A percentile compares a stretch with the other conserved stretches of the same genome.
Evolutionary conservation across 1,140 invertebrate species (phyloP).

Genomic region (Cyclina sinensis): DNA sequence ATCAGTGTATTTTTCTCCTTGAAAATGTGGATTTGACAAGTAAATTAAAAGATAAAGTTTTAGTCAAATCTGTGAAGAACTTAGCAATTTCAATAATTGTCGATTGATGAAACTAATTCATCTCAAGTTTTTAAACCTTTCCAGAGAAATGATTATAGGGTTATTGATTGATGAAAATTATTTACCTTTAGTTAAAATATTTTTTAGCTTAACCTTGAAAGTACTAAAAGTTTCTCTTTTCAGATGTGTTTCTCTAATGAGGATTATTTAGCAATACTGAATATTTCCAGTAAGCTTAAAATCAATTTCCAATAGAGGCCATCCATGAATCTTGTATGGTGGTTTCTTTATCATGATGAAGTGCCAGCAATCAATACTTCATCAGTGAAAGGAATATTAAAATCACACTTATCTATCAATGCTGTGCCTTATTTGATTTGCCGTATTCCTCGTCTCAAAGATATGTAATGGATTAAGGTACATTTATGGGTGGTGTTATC

Average conservation of each 20-base stretch:
- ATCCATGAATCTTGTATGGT: not conserved
- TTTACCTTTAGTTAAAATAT: no score
- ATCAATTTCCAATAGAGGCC: not conserved
- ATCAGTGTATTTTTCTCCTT: no score
- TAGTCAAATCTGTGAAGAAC: no score
- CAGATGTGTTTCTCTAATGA: not conserved
- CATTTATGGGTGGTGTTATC: not conserved
- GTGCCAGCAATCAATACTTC: slow-evolving; percentile 8
- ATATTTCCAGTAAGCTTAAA: not conserved
- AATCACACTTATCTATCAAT: not conserved
- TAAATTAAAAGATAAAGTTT: no score
- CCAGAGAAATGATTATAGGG: not conserved
- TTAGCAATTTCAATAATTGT: no score
- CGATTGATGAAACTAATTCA: no score
- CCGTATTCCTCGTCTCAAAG: not conserved
- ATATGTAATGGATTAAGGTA: slow-evolving; percentile 1
- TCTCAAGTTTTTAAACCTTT: no score
- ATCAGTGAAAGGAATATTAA: not conserved
- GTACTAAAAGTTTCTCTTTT: not conserved
- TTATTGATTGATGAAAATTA: no score
- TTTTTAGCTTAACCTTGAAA: no score
- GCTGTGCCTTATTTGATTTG: not conserved
- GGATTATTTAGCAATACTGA: not conserved
- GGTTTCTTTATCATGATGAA: not conserved
- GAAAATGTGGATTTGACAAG: no score